Base-by-base conservation (phyloP, 2,888 invertebrate species). In the Linyphia triangularis region DNA sequence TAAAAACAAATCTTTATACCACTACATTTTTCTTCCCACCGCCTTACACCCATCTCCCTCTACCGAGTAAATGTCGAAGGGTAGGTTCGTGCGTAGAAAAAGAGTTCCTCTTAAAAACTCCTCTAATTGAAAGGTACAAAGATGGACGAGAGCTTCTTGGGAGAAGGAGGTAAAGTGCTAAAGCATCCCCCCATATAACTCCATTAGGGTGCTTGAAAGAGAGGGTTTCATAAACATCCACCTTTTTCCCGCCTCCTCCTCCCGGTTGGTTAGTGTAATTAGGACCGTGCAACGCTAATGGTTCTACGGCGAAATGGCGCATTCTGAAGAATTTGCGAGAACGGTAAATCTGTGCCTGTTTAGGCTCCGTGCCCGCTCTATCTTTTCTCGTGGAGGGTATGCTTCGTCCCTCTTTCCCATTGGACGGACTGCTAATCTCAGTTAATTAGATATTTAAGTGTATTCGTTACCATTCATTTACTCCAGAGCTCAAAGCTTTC, bases 91-190 rank as follows among this genome's bases (percentile, higher is more conserved):
- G 30, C 22, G 43, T 19, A 26, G 19, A 40, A 65, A 65, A 65
- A 43, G 28, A 43, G 40, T 40, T 22, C 40, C 65, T 65, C 43
- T 78, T 28, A 65, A 65, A 28, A 75, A 33, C 10, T 19, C 26
- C n/a, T 9, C 40, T 78, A 78, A 78, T 78, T 78, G 78, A 78
- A 78, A 78, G 78, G 43, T 65, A 65, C 78, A 78, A 16, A 78
- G 65, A 78, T 43, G 65, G 43, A 78, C 65, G 78, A 19, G 19
- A 28, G 37, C 7, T 26, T 13, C 9, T 22, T 22, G 22, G 69
- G 26, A 26, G 61, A 40, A 69, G n/a, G n/a, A n/a, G 37, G 40
- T 28, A 28, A 43, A 43, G 61, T 61, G 28, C 16, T 75, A 61
- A 75, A 59, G 61, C 75, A 61, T n/a, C 63, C 65, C 26, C 63